Percentiles rank a stretch among this genome's conserved stretches.
Conservation (phyloP, 2,797 vertebrate species). For the Enteromius trimaculatus region DNA sequence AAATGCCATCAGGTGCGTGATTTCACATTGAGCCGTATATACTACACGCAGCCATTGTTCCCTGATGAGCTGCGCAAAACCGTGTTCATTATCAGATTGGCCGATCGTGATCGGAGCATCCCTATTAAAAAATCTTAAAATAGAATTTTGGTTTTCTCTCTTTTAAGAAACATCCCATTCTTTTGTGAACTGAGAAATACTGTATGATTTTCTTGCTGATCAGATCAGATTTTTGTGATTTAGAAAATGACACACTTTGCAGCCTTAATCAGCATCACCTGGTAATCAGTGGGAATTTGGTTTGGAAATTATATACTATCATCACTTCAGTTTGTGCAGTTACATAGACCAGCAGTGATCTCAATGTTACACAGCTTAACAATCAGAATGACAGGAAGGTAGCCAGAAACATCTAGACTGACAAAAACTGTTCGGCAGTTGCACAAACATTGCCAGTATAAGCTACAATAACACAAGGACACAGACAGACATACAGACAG, state of each 20-base stretch:
- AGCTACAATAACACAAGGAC: slow-evolving; percentile 55
- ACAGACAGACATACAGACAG: slow-evolving; percentile 43
- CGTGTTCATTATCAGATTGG: too few relatives aligned
- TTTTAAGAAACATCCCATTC: background rate
- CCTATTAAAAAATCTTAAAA: background rate
- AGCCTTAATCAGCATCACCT: background rate
- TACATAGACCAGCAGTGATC: background rate
- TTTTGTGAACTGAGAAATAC: background rate
- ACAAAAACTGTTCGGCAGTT: background rate
- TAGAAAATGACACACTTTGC: slow-evolving; percentile 2
- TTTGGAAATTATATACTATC: background rate
- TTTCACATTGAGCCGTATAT: too few relatives aligned
- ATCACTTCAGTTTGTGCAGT: background rate
- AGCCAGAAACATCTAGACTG: background rate
- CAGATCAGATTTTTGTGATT: background rate
- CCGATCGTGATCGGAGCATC: too few relatives aligned
- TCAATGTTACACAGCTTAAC: background rate
- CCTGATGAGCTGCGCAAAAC: too few relatives aligned
- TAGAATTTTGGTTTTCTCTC: background rate
- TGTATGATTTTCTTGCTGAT: background rate
- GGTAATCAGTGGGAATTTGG: slow-evolving; percentile 3
- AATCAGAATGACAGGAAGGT: background rate
- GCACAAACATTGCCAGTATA: slow-evolving; percentile 17
- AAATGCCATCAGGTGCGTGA: too few relatives aligned
- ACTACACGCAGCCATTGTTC: too few relatives aligned